Base-by-base conservation (phyloP, 2,113 vertebrate species). In the Lophura nycthemera region DNA sequence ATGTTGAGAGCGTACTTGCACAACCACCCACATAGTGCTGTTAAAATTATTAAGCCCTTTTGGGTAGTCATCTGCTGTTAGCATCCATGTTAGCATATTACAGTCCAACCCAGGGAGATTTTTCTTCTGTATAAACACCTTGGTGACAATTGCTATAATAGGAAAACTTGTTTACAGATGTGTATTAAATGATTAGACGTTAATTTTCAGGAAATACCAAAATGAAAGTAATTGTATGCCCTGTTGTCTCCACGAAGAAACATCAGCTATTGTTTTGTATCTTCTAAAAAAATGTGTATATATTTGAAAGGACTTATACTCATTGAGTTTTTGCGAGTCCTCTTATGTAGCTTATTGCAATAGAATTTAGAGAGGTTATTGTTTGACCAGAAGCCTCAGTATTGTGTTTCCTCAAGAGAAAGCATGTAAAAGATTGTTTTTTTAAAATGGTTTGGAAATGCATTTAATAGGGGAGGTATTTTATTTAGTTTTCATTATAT, bases 1-100 rank as follows among this genome's bases (percentile, higher is more conserved):
- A 13, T 11, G 40, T 30, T 4, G 1, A 64, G 21, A 73, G 38
- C 0, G 0, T 34, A 56, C 16, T 1, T 6, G 34, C 40, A 65
- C 30, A 61, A n/a, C 14, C 69, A 36, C 34, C 22, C 71, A 72
- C 59, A 24, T 1, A 83, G 22, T 30, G 24, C 63, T 76, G n/a
- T 27, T 89, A 40, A 83, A 94, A 75, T 80, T 47, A 52, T 61
- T n/a, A 75, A 83, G 16, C 32, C 18, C 14, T 73, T 82, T 59
- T 76, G 27, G 64, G 43, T n/a, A 79, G 11, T 69, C 48, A 72
- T 2, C 15, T 88, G 30, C 45, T 83, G 9, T 67, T 88, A 43
- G 42, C 42, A 43, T 43, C 30, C 25, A 25, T 47, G 38, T 59
- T 50, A 83, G 10, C 22, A 13, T 65, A 48, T 36, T 60, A 22